Evolutionary conservation across 2,797 vertebrate species (phyloP), one percentile per base, ranked within the genome.

Genomic region (Sebastes trivittatus): DNA sequence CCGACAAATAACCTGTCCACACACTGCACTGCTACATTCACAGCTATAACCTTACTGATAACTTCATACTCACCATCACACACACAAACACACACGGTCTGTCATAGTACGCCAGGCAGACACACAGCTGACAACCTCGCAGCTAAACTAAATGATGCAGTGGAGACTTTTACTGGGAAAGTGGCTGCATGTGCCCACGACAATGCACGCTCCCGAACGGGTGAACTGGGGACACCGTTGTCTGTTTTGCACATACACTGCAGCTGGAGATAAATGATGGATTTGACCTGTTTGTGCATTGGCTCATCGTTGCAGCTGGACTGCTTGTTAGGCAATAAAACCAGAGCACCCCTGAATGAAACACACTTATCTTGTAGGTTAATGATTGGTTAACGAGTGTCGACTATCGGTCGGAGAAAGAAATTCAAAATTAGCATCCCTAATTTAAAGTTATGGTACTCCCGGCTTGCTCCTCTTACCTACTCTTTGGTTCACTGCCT

Each of bases 401-500:
- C 18, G 18, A 20, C 46, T n/a, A 52, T 52, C 46, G 4, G 46
- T 52, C 18, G 18, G 46, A 52, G 46, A 52, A 52, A 52, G 42
- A n/a, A 49, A 18, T n/a, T 52, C 46, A 52, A 52, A 52, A 52
- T n/a, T 52, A 52, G 60, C 13, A 61, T 75, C 49, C 82, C 87
- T 91, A 78, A 93, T 87, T 82, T 74, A 34, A 87, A 70, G 81
- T 84, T 74, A 63, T n/a, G 3, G 25, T 68, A 3, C 67, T 86
- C 49, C 67, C 32, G 61, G 63, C 68, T 75, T 65, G 52, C 29
- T 68, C 29, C 65, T 68, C 68, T 65, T 77, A 71, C 72, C 55
- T 46, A 22, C 49, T 72, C 52, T 76, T 78, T 78, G 78, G 77
- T 78, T 78, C 16, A 13, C n/a, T 87, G 80, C 85, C 69, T 56